Evolutionary conservation across 2,113 vertebrate species (phyloP).

Genomic region (Neodontobutis hainanensis): DNA sequence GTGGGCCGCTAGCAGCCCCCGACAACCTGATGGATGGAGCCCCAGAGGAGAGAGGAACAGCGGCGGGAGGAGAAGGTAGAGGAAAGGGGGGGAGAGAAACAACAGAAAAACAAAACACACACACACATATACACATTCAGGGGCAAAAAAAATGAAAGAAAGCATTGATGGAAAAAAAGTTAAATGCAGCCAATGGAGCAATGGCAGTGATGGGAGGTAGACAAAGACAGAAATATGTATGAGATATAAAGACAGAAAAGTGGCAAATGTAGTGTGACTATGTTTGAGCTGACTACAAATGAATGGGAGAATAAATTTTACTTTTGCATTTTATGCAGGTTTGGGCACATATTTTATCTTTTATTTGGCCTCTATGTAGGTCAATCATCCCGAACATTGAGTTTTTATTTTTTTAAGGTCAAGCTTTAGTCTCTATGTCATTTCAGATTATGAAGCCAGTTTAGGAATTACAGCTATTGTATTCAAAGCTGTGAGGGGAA

Average conservation of each 20-base stretch:
- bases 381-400: no score
- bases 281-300: not conserved
- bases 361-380: no score
- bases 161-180: constrained; percentile 18
- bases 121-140: constrained; percentile 27
- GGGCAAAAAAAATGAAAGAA: constrained; percentile 40
- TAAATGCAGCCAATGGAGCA: constrained; percentile 61
- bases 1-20: constrained; percentile 92
- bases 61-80: constrained; percentile 70
- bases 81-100: constrained; percentile 32
- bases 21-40: constrained; percentile 96
- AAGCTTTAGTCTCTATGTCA: no score
- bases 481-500: no score
- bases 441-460: no score
- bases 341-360: not conserved
- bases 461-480: no score
- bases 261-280: not conserved
- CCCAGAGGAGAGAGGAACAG: constrained; percentile 83
- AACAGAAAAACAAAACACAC: constrained; percentile 71
- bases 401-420: no score
- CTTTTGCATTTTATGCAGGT: not conserved
- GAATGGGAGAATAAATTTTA: not conserved
- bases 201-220: constrained; percentile 23
- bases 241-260: constrained; percentile 11
- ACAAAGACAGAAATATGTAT: constrained; percentile 50